Conservation (phyloP, 2,113 vertebrate genomes). For the Gymnorhina tibicen region DNA sequence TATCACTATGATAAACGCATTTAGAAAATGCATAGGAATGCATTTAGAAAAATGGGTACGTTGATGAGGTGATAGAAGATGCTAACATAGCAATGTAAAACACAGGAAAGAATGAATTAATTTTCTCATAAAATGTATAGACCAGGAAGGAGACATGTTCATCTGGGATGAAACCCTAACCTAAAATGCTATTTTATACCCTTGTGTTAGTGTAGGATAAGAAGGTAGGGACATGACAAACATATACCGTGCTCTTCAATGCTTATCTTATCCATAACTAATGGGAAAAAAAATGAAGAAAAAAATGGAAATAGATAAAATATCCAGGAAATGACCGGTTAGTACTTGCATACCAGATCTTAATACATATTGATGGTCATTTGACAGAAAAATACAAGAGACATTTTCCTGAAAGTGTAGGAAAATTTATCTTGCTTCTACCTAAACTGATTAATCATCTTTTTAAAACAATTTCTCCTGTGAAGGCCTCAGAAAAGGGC, state of each 20-base stretch:
- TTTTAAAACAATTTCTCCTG: not conserved
- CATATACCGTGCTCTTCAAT: not conserved
- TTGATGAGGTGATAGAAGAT: not conserved
- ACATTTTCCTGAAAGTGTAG: not conserved
- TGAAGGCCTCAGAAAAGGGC: constrained; percentile 10
- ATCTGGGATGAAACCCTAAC: not conserved
- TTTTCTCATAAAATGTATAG: not conserved
- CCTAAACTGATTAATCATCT: not conserved
- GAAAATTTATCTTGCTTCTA: not conserved
- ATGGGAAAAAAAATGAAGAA: not conserved
- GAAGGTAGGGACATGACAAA: not conserved
- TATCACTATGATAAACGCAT: not conserved
- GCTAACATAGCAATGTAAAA: not conserved
- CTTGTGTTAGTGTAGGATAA: not conserved
- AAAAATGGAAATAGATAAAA: not conserved
- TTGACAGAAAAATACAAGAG: not conserved
- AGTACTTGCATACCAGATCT: not conserved
- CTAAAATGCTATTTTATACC: not conserved
- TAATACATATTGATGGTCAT: not conserved
- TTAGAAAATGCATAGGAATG: too few relatives aligned
- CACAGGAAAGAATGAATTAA: not conserved
- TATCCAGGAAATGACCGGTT: not conserved
- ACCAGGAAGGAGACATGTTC: not conserved
- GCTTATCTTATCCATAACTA: not conserved
- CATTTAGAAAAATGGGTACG: not conserved